phyloP scores from a whole-genome alignment of 2,113 vertebrate species.

The Bagarius yarrelli region DNA sequence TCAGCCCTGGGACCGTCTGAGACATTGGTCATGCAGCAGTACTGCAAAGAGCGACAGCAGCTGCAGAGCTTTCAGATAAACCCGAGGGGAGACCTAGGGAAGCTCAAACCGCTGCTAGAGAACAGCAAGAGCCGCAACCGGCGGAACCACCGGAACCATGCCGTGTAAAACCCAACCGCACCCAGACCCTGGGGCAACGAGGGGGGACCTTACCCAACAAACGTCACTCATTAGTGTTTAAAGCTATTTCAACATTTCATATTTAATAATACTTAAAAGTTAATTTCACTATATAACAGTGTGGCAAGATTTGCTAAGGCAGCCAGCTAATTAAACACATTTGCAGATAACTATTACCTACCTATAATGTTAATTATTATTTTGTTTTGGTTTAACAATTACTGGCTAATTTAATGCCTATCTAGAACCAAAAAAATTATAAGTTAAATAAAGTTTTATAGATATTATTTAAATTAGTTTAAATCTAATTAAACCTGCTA shows the following conservation, averaged over 20 bases:
- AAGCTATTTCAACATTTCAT: background rate
- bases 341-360: background rate
- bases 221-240: background rate
- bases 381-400: background rate
- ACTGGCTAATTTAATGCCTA: background rate
- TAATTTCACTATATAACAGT: background rate
- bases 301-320: background rate
- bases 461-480: background rate
- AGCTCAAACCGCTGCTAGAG: constrained; percentile 90
- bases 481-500: background rate
- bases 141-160: constrained; percentile 79
- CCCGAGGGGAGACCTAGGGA: constrained; percentile 87
- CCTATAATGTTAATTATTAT: background rate
- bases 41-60: constrained; percentile 91
- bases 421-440: background rate
- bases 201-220: background rate
- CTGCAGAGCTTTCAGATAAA: constrained; percentile 64
- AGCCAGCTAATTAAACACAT: background rate
- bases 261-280: background rate
- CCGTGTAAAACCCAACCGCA: constrained; percentile 67
- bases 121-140: constrained; percentile 92
- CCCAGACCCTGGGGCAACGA: background rate
- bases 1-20: constrained; percentile 84
- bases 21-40: constrained; percentile 88
- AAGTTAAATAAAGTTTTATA: background rate